Evolutionary conservation across 2,888 invertebrate genomes (phyloP).

Genomic region (Cosmia pyralina): DNA sequence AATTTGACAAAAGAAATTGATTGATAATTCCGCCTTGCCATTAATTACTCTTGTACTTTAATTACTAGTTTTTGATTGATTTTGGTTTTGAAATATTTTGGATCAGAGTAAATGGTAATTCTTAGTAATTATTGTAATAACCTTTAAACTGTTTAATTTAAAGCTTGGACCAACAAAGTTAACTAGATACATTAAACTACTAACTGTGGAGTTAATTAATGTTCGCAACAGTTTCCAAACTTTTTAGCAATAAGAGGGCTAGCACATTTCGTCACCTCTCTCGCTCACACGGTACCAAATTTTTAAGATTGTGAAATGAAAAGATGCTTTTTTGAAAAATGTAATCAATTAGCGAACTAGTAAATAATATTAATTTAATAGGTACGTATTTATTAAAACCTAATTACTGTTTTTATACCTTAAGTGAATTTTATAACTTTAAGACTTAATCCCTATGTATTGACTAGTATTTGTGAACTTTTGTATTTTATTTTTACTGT

Average conservation of each 20-base stretch:
- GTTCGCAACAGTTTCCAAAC: neutral
- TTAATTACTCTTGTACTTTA: conserved; percentile 19
- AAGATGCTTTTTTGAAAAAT: too few species aligned
- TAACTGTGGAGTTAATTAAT: conserved; percentile 27
- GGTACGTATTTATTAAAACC: too few species aligned
- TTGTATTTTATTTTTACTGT: too few species aligned
- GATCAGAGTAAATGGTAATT: conserved; percentile 18
- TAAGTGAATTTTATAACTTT: too few species aligned
- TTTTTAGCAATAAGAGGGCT: neutral
- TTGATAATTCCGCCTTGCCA: neutral
- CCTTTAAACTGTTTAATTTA: conserved; percentile 26
- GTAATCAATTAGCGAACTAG: too few species aligned
- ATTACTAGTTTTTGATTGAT: conserved; percentile 19
- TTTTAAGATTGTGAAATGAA: too few species aligned
- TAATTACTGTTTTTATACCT: too few species aligned
- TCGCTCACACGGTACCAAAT: too few species aligned
- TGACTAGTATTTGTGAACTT: too few species aligned
- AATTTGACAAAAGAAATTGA: neutral
- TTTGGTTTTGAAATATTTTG: conserved; percentile 20
- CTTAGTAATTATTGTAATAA: conserved; percentile 12
- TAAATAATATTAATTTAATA: too few species aligned
- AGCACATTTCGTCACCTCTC: too few species aligned
- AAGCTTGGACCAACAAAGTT: conserved; percentile 14
- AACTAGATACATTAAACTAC: neutral
- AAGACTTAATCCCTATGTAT: too few species aligned